A percentile compares a stretch with the other conserved stretches of the same genome.
Evolutionary conservation across 2,113 vertebrate genomes (phyloP).

Genomic region (Crotalus horridus): DNA sequence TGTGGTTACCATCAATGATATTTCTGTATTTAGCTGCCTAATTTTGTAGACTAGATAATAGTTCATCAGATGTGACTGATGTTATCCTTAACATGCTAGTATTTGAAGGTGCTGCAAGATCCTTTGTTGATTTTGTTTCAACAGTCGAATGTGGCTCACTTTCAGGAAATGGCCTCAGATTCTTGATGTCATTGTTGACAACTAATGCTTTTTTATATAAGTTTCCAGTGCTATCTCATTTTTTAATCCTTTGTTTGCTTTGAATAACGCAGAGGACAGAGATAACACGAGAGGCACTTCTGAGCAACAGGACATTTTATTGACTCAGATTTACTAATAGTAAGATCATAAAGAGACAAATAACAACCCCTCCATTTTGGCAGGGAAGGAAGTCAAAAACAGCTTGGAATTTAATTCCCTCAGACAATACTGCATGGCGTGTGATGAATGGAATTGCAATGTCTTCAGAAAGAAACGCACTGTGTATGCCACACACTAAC

Average conservation of each 20-base stretch:
- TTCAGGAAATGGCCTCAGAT: neutral
- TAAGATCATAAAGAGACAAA: constrained; percentile 35
- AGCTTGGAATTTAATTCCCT: constrained; percentile 24
- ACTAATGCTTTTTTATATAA: neutral
- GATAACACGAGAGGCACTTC: neutral
- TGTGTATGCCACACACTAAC: neutral
- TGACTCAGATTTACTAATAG: constrained; percentile 24
- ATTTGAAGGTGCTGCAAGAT: neutral
- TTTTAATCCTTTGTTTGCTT: neutral
- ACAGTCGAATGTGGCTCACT: neutral
- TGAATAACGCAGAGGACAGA: constrained; percentile 8
- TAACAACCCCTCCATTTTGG: constrained; percentile 23
- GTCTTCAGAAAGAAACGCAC: neutral
- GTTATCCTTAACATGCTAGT: neutral
- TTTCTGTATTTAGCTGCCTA: neutral
- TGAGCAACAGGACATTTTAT: constrained; percentile 13
- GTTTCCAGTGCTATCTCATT: neutral
- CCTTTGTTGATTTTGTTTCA: neutral
- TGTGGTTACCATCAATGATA: neutral
- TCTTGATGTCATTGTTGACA: neutral
- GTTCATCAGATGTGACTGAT: neutral
- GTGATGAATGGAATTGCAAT: constrained; percentile 26
- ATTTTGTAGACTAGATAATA: neutral
- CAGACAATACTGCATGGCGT: neutral
- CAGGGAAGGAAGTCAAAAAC: constrained; percentile 14